Base-by-base conservation (phyloP, 2,888 invertebrate genomes). In the Autographa gamma region DNA sequence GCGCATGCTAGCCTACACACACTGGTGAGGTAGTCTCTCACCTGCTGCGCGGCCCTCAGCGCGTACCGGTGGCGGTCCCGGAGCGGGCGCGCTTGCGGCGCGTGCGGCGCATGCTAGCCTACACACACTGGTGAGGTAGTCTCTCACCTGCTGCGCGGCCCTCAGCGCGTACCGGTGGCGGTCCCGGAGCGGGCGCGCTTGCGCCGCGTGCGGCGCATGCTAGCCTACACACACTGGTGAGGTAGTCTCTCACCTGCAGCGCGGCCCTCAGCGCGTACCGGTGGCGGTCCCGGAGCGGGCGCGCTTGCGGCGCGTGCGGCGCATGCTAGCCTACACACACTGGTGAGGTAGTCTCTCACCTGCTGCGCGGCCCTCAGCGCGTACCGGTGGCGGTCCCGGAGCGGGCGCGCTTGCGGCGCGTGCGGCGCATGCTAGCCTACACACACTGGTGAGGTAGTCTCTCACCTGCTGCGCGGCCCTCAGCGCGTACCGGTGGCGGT, bases 81-180 rank as follows among this genome's bases (percentile, higher is more conserved):
- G 69, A 93, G 86, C 63, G 78, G 74, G 38, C 76, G 85, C 62
- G 93, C 86, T 71, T 61, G 88, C 79, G 71, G 87, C 81, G 62
- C 86, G 87, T 25, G 91, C 88, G 61, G 89, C 87, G n/a, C 91
- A n/a, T n/a, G n/a, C n/a, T n/a, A n/a, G n/a, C n/a, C n/a, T n/a
- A n/a, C n/a, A n/a, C n/a, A n/a, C n/a, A n/a, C n/a, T n/a, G n/a
- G n/a, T n/a, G n/a, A n/a, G n/a, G n/a, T n/a, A 34, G 6, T 34
- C 0, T 34, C 60, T 5, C 0, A 93, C 96, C 91, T 94, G 89
- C 0, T 89, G 69, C 0, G 91, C 90, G 63, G 92, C 92, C 1
- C 85, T 75, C 67, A 93, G 85, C 52, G 94, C 93, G 86, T 95
- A 95, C 59, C 91, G 86, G 69, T 94, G 94, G 0, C 94, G 72